Percentiles rank a stretch among this genome's conserved stretches.
Conservation (phyloP, 2,113 vertebrate genomes). For the Thymallus thymallus region DNA sequence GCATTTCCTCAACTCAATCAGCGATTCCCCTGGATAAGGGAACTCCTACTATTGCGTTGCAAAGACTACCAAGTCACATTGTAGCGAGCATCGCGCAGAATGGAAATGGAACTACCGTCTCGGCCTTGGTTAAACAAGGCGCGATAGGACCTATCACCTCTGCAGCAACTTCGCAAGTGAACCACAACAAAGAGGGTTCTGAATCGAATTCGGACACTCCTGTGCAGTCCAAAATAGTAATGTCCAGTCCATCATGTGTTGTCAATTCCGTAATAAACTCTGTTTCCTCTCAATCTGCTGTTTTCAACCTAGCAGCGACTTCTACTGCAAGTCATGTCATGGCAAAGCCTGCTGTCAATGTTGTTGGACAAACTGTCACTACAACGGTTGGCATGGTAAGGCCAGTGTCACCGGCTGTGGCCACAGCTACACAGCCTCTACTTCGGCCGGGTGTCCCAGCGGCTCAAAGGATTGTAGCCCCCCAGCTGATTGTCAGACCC, state of each 20-base stretch:
- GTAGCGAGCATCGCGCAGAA: conserved; percentile 77
- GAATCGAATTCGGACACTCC: conserved; percentile 53
- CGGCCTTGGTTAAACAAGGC: conserved; percentile 69
- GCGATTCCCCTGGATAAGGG: conserved; percentile 69
- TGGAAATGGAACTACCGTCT: conserved; percentile 70
- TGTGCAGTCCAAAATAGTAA: conserved; percentile 65
- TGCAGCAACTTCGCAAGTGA: conserved; percentile 49
- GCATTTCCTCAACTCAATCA: conserved; percentile 51
- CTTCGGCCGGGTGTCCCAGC: conserved; percentile 69
- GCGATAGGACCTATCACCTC: conserved; percentile 46
- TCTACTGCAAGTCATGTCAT: conserved; percentile 33
- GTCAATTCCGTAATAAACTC: conserved; percentile 45
- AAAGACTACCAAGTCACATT: conserved; percentile 76
- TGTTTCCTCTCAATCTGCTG: conserved; percentile 17
- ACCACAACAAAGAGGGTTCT: conserved; percentile 55
- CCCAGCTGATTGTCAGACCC: conserved; percentile 84
- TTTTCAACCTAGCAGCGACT: conserved; percentile 47
- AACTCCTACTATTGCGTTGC: conserved; percentile 74
- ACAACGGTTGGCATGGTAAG: conserved; percentile 60
- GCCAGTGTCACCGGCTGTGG: conserved; percentile 54
- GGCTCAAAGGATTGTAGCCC: conserved; percentile 78
- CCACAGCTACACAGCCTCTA: conserved; percentile 60
- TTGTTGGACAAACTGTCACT: conserved; percentile 53
- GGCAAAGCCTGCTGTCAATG: conserved; percentile 55
- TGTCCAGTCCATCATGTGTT: conserved; percentile 58